Percentiles rank a stretch among this genome's conserved stretches.
Evolutionary conservation across 2,113 vertebrate genomes (phyloP).

Genomic region (Halcyon senegalensis): DNA sequence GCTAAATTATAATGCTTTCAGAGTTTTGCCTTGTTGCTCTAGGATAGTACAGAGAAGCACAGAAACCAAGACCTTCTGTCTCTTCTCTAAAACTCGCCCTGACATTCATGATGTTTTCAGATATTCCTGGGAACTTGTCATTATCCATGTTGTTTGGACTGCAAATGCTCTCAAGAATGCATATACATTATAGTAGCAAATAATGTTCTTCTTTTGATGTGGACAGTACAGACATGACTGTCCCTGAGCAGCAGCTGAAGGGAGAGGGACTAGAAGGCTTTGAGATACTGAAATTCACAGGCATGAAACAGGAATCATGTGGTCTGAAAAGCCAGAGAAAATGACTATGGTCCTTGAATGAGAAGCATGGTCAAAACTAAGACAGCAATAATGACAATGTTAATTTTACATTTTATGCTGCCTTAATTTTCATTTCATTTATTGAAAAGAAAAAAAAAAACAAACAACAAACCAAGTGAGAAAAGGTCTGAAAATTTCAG

Average conservation of each 20-base stretch:
- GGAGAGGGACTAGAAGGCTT: neutral
- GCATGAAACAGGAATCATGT: neutral
- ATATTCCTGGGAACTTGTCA: neutral
- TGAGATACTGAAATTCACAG: neutral
- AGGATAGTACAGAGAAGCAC: neutral
- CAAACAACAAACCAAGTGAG: neutral
- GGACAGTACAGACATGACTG: neutral
- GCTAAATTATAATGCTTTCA: neutral
- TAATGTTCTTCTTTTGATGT: neutral
- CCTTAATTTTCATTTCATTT: neutral
- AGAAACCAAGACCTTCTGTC: neutral
- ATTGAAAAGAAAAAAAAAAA: neutral
- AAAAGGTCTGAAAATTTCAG: neutral
- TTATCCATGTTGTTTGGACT: neutral
- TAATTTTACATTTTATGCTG: neutral
- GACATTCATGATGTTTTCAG: neutral
- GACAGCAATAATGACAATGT: neutral
- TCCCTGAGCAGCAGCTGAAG: neutral
- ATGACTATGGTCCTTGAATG: neutral
- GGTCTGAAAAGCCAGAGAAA: neutral
- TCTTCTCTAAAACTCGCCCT: neutral
- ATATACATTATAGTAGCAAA: neutral
- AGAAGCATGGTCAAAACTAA: neutral
- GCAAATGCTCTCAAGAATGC: neutral
- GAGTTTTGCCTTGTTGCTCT: neutral